A percentile compares a stretch with the other conserved stretches of the same genome.
phyloP scores from a whole-genome alignment of 2,888 invertebrate species.

The Selenia dentaria region DNA sequence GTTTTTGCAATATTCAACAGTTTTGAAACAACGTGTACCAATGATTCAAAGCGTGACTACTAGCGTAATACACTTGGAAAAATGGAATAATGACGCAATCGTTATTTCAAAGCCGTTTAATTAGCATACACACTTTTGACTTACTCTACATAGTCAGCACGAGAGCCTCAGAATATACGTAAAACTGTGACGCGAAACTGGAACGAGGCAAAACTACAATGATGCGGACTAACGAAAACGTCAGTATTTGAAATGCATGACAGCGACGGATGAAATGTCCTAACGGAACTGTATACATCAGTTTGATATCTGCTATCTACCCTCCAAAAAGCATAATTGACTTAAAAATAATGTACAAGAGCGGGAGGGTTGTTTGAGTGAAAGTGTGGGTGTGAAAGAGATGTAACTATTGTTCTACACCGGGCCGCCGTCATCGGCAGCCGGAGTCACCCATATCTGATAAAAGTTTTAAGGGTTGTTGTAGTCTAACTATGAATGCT shows the following conservation, averaged over 20 bases:
- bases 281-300: slow-evolving; percentile 53
- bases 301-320: slow-evolving; percentile 50
- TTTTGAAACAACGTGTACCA: slow-evolving; percentile 9
- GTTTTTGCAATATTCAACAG: slow-evolving; percentile 4
- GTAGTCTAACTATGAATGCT: slow-evolving; percentile 63
- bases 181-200: slow-evolving; percentile 51
- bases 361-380: slow-evolving; percentile 39
- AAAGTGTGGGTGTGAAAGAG: slow-evolving; percentile 54
- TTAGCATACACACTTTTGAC: slow-evolving; percentile 52
- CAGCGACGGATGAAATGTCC: slow-evolving; percentile 59
- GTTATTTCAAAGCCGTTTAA: slow-evolving; percentile 37
- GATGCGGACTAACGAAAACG: slow-evolving; percentile 54
- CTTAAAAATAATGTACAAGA: slow-evolving; percentile 60
- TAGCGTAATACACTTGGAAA: background rate
- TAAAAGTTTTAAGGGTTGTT: slow-evolving; percentile 69
- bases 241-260: slow-evolving; percentile 63
- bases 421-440: slow-evolving; percentile 75
- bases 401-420: slow-evolving; percentile 66
- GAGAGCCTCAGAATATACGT: slow-evolving; percentile 37
- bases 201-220: slow-evolving; percentile 60
- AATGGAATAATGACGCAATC: background rate
- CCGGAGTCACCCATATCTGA: slow-evolving; percentile 73
- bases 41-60: background rate
- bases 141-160: slow-evolving; percentile 42
- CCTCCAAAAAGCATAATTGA: slow-evolving; percentile 57